Conservation (phyloP, 2,797 vertebrate species). For the Liparis tanakae region DNA sequence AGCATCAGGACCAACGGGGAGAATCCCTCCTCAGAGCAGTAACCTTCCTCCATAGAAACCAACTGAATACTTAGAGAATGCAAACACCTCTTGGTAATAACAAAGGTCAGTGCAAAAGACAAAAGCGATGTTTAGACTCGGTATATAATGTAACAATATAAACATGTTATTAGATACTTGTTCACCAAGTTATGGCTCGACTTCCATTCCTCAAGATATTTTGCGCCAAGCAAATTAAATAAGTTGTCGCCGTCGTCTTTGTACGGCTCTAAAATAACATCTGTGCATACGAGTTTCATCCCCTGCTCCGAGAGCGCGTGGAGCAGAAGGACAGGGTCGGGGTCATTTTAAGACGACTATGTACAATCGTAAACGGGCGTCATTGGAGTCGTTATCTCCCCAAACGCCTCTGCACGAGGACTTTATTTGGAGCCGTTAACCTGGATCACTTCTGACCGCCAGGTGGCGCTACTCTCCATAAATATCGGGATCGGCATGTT, state of each 20-base stretch:
- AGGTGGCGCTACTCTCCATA: slow-evolving; percentile 62
- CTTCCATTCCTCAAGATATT: slow-evolving; percentile 50
- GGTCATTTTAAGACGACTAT: background rate
- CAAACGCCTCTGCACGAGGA: background rate
- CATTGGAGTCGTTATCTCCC: background rate
- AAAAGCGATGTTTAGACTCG: slow-evolving; percentile 33
- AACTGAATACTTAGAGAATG: slow-evolving; percentile 16
- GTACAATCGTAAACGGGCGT: slow-evolving; percentile 30
- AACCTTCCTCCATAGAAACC: slow-evolving; percentile 21
- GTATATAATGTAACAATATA: slow-evolving; percentile 51
- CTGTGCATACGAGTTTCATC: slow-evolving; percentile 14
- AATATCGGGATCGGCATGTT: slow-evolving; percentile 4
- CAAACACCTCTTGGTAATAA: slow-evolving; percentile 38
- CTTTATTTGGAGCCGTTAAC: background rate
- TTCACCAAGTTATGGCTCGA: slow-evolving; percentile 65
- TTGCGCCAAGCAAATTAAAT: slow-evolving; percentile 35
- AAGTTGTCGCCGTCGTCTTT: slow-evolving; percentile 6
- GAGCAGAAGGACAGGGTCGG: background rate
- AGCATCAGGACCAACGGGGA: slow-evolving; percentile 34
- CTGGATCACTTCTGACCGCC: slow-evolving; percentile 50
- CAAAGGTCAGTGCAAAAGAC: slow-evolving; percentile 51
- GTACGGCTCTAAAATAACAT: slow-evolving; percentile 20
- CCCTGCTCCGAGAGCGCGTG: background rate
- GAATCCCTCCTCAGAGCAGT: no score
- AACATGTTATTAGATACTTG: slow-evolving; percentile 52